Evolutionary conservation across 2,113 vertebrate genomes (phyloP).

Genomic region (Grammomys dolichurus): DNA sequence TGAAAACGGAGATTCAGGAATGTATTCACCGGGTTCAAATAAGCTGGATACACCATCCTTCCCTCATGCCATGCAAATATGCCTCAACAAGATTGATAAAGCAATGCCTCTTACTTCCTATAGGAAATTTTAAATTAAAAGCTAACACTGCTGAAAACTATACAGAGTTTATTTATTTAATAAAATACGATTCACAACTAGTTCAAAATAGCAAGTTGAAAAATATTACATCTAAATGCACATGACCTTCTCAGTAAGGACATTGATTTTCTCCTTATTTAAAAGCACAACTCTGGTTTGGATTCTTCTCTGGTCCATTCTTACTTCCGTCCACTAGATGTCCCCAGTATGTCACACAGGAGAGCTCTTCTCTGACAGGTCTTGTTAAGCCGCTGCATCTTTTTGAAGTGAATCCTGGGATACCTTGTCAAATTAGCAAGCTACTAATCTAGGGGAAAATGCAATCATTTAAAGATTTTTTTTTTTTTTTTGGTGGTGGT

Average conservation of each 20-base stretch:
- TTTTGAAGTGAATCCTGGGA: slow-evolving; percentile 83
- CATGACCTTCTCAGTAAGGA: not conserved
- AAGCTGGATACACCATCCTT: not conserved
- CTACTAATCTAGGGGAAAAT: slow-evolving; percentile 77
- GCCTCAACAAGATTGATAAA: not conserved
- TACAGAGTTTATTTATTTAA: not conserved
- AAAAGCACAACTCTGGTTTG: not conserved
- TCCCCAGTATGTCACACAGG: slow-evolving; percentile 83
- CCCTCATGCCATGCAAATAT: not conserved
- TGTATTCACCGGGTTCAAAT: not conserved
- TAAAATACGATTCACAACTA: not conserved
- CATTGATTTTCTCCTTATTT: not conserved
- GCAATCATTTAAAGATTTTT: slow-evolving; percentile 80
- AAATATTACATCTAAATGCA: not conserved
- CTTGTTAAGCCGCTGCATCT: slow-evolving; percentile 53
- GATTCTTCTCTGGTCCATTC: slow-evolving; percentile 53
- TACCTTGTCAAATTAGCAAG: slow-evolving; percentile 80
- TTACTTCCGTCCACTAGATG: slow-evolving; percentile 88
- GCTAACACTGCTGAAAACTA: not conserved
- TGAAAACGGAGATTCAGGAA: slow-evolving; percentile 9
- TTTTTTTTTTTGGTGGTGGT: no score
- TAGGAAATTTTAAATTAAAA: slow-evolving; percentile 15
- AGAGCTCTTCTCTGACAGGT: not conserved
- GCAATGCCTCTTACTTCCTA: not conserved
- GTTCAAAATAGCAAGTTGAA: slow-evolving; percentile 7